A percentile compares a stretch with the other conserved stretches of the same genome.
These are phyloP conservation scores for Bos indicus DNA, from an alignment of 2,113 vertebrate genomes.

Conservation along the genomic window DNA sequence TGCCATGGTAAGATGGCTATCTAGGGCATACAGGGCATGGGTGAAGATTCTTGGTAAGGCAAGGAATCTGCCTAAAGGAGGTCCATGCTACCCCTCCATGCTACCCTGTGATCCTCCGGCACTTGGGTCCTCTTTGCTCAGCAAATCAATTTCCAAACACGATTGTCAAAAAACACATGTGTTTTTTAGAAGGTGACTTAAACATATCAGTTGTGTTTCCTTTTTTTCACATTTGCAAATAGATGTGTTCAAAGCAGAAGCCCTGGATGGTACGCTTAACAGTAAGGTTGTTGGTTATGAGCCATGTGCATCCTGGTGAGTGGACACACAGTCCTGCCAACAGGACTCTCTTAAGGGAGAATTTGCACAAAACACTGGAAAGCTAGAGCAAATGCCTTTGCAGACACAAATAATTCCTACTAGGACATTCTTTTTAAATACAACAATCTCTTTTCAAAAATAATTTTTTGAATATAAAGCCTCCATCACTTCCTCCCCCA, in stretches of 20 bases:
- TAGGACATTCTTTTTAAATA: background rate
- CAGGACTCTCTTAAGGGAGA: background rate
- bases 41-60: too few species aligned
- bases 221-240: background rate
- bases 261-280: background rate
- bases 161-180: background rate
- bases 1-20: background rate
- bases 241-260: background rate
- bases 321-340: background rate
- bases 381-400: background rate
- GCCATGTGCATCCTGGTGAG: too few species aligned
- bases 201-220: background rate
- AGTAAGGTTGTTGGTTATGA: background rate
- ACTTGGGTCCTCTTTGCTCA: background rate
- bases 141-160: background rate
- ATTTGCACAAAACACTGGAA: background rate
- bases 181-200: background rate
- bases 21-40: fast-evolving
- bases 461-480: background rate
- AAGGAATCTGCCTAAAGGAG: background rate
- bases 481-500: background rate
- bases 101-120: too few species aligned
- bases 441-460: background rate
- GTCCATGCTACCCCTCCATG: fast-evolving
- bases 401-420: background rate